Evolutionary conservation across 1,140 invertebrate species (phyloP).

Genomic region (Dinothrombium tinctorium): DNA sequence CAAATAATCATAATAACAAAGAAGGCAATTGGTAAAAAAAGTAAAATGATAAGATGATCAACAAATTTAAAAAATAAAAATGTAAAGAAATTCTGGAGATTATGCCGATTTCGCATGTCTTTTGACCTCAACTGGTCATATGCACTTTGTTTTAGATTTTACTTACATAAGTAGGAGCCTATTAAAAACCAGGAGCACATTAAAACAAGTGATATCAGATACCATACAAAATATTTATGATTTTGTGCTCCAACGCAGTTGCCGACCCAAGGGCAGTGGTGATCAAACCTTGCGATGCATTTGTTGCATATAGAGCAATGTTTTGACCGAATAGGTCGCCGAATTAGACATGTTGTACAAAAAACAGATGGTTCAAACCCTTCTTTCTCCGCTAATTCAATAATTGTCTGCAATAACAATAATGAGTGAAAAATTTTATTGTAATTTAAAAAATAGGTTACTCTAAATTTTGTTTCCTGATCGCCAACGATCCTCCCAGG

Average conservation of each 20-base stretch:
- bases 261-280: conserved; percentile 97
- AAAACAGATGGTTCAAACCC: conserved; percentile 70
- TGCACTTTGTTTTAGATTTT: no score
- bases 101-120: no score
- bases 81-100: no score
- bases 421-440: not conserved
- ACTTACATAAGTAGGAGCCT: not conserved
- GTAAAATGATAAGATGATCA: no score
- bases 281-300: conserved; percentile 90
- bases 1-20: no score
- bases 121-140: no score
- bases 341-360: conserved; percentile 86
- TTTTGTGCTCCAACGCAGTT: conserved; percentile 99
- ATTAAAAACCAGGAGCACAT: conserved; percentile 49
- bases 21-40: no score
- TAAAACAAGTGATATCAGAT: conserved; percentile 30
- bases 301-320: conserved; percentile 87
- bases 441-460: not conserved
- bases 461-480: conserved; percentile 52
- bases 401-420: conserved; percentile 35
- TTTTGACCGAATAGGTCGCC: conserved; percentile 78
- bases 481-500: conserved; percentile 62
- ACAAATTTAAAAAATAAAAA: no score
- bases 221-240: conserved; percentile 93
- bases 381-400: conserved; percentile 68